Evolutionary conservation across 1,140 invertebrate species (phyloP), one percentile per base, ranked within the genome.

Genomic region (Campodea augens): DNA sequence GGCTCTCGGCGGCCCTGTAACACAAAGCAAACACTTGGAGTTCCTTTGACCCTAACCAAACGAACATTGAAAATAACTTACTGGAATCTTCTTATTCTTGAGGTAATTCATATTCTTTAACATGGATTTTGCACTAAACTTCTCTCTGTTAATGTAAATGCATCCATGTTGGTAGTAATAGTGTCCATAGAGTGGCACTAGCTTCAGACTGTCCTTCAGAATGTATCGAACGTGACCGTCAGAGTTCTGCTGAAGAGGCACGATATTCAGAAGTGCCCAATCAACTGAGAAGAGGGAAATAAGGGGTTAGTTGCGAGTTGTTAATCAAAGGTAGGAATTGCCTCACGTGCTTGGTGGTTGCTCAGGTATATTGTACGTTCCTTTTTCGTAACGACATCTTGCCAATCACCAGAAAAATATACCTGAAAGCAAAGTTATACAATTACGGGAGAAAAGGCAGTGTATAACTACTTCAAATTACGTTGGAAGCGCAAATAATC

Each of bases 141-240:
- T 64, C 25, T 59, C 58, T 49, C 69, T 54, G 23, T 64, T 62
- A 1, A 73, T 67, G 59, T 67, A 71, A 24, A 71, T 59, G 54
- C 64, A 71, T 4, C 66, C 65, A 54, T 70, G 68, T 50, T 65
- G 57, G 52, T 61, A 60, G 45, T 70, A 65, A 51, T 69, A 71
- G 51, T 63, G 68, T n/a, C 71, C 70, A 60, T 68, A 71, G n/a
- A 73, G 46, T 29, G 71, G 70, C 22, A 71, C 57, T 44, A 61
- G 60, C 49, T 64, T 65, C 4, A 73, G 57, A 1, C 62, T 63
- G 54, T 69, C 58, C 52, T 73, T 73, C 45, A 73, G 61, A 13
- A 73, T 60, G 54, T 66, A 71, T 38, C 71, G 55, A 7, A 70
- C 54, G 25, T 61, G 55, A 4, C 64, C 63, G 3, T 67, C 49